A percentile compares a stretch with the other conserved stretches of the same genome.
Conservation (phyloP, 2,113 vertebrate genomes). For the Nematolebias whitei region DNA sequence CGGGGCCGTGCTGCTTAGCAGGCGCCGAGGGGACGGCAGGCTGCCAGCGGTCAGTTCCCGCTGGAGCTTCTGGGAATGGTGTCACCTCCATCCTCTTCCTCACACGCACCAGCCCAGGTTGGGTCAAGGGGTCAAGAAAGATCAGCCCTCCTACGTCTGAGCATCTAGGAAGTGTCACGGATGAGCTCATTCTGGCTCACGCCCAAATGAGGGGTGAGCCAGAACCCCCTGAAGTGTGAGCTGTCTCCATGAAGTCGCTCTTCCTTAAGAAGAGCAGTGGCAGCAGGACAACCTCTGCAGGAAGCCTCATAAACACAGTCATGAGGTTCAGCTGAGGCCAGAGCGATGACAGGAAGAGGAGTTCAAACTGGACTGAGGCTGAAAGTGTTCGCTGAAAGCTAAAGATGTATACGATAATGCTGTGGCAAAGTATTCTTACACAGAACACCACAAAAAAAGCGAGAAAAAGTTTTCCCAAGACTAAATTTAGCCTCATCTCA, state of each 20-base stretch:
- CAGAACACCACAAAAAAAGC: conserved; percentile 9
- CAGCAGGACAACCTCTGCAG: conserved; percentile 23
- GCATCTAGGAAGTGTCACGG: conserved; percentile 61
- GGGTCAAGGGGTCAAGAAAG: conserved; percentile 46
- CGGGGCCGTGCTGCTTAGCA: conserved; percentile 64
- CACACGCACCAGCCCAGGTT: conserved; percentile 16
- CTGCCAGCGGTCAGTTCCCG: conserved; percentile 67
- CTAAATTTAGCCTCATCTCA: conserved; percentile 42
- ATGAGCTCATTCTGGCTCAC: conserved; percentile 76
- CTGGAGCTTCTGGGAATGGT: conserved; percentile 55
- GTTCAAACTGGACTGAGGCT: conserved; percentile 15
- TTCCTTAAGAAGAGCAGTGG: conserved; percentile 17
- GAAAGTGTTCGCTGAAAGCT: conserved; percentile 22
- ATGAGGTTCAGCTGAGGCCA: conserved; percentile 48
- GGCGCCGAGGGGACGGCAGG: conserved; percentile 66
- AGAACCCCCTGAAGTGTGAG: conserved; percentile 45
- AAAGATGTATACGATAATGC: background rate
- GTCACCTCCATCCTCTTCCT: conserved; percentile 25
- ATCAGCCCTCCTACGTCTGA: conserved; percentile 34
- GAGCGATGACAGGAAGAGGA: conserved; percentile 40
- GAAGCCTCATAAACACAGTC: conserved; percentile 41
- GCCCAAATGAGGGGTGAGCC: conserved; percentile 55
- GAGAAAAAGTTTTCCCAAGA: conserved; percentile 6
- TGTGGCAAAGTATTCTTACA: conserved; percentile 8
- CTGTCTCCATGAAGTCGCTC: conserved; percentile 61